Base-by-base conservation (phyloP, 2,113 vertebrate genomes). In the Castor canadensis region DNA sequence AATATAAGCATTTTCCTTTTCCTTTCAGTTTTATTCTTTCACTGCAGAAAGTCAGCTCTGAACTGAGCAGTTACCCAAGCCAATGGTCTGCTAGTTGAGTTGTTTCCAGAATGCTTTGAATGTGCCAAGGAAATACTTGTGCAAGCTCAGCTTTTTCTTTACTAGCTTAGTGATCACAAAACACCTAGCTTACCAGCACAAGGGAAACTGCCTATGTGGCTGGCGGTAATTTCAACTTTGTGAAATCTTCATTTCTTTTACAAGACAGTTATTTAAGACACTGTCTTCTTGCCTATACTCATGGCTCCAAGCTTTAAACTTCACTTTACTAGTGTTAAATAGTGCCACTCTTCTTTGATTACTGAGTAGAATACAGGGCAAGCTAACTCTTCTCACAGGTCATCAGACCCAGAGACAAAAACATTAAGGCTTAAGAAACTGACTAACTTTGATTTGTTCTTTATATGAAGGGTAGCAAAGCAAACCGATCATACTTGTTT, bases 51-150 rank as follows among this genome's bases (percentile, higher is more conserved):
- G 49, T 58, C 93, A 76, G 90, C 85, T 92, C 47, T 90, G 45
- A 91, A 87, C 76, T 62, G 45, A 93, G 38, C 80, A 60, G 89
- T 77, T 72, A 52, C 22, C 75, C 64, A 84, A 72, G 62, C 45
- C 47, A 87, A 8, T 6, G 64, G 67, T 56, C 72, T 86, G 56
- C 71, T 77, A 12, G 92, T 66, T 83, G 35, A n/a, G 19, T 86
- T 91, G 16, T 95, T 94, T 96, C 82, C 73, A 94, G 56, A 92
- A 94, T 94, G 45, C 52, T 91, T 79, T 93, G 69, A 80, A 22
- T 80, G 64, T 91, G 95, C 95, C 94, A 88, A 92, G 76, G 92
- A 94, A 94, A 77, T 94, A 89, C 40, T 54, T 94, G 3, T 88
- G 47, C 56, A 95, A 96, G 32, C 47, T 94, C 62, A 73, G 66